A percentile compares a stretch with the other conserved stretches of the same genome.
Evolutionary conservation across 2,113 vertebrate genomes (phyloP).

Genomic region (Pavo muticus): DNA sequence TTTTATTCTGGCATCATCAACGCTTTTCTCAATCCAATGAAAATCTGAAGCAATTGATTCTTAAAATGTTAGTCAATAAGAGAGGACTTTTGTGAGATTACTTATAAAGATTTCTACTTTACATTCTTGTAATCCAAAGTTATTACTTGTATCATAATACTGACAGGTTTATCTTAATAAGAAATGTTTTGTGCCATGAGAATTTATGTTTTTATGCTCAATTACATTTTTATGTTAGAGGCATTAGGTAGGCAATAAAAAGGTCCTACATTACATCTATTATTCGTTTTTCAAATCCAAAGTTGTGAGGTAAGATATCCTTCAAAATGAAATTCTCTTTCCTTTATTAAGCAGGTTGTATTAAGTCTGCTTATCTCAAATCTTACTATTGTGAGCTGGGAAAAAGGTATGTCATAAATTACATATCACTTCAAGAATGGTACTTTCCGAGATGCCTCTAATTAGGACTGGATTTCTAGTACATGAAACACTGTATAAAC

Average conservation of each 20-base stretch:
- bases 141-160: conserved; percentile 57
- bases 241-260: conserved; percentile 58
- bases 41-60: conserved; percentile 47
- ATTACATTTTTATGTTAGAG: conserved; percentile 67
- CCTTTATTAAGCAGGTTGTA: conserved; percentile 43
- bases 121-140: conserved; percentile 44
- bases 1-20: conserved; percentile 28
- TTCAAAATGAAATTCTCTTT: not conserved
- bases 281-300: conserved; percentile 42
- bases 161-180: conserved; percentile 64
- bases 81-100: conserved; percentile 53
- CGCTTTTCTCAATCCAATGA: conserved; percentile 29
- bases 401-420: conserved; percentile 17
- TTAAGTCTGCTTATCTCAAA: conserved; percentile 43
- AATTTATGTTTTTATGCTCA: conserved; percentile 66
- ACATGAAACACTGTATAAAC: not conserved
- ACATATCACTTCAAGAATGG: not conserved
- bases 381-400: not conserved
- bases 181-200: conserved; percentile 55
- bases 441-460: not conserved
- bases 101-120: conserved; percentile 60
- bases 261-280: not conserved
- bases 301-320: not conserved
- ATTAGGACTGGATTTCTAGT: not conserved
- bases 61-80: conserved; percentile 58